Evolutionary conservation across 2,797 vertebrate species (phyloP).

Genomic region (Pristis pectinata): DNA sequence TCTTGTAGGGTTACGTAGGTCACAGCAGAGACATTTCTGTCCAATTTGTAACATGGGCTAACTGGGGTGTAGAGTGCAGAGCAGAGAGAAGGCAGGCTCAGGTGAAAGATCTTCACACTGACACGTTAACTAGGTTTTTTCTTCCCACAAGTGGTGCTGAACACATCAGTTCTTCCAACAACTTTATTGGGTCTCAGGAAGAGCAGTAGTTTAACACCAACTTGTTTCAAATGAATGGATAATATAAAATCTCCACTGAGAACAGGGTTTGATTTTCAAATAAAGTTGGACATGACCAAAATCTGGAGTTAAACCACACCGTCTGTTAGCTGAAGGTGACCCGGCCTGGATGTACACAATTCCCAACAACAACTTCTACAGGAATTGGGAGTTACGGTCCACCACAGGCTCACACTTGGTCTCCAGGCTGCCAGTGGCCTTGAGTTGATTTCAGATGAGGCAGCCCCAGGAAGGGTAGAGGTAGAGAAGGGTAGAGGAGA

Average conservation of each 20-base stretch:
- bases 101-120: background rate
- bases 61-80: background rate
- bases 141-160: background rate
- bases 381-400: background rate
- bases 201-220: background rate
- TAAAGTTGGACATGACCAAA: background rate
- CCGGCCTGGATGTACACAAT: background rate
- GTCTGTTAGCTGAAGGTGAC: background rate
- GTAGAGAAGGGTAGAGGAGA: background rate
- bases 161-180: background rate
- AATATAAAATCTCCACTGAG: background rate
- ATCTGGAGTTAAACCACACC: background rate
- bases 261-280: background rate
- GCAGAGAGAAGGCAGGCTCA: no score
- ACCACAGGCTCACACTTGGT: no score
- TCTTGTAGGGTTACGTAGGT: no score
- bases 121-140: background rate
- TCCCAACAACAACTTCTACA: background rate
- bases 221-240: background rate
- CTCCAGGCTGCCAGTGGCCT: background rate
- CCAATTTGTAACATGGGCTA: background rate
- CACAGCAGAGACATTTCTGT: no score
- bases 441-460: background rate
- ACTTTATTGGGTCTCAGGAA: background rate
- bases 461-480: background rate